Percentiles rank a stretch among this genome's conserved stretches.
phyloP scores from a whole-genome alignment of 2,888 invertebrate species.

The Meiosimyza platycephala region DNA sequence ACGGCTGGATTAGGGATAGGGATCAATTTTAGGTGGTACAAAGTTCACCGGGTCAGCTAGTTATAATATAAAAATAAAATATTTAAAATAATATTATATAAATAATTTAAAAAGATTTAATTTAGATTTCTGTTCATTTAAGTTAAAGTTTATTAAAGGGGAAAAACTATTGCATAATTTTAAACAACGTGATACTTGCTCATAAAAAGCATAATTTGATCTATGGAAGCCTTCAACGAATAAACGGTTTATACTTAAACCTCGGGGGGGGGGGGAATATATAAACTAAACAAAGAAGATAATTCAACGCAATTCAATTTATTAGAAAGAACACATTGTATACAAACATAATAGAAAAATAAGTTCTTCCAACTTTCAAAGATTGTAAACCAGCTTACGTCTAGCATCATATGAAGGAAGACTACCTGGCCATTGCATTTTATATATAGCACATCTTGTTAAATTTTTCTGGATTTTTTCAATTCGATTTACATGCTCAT shows the following conservation, averaged over 20 bases:
- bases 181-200: neutral
- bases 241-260: constrained; percentile 16
- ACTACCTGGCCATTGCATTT: neutral
- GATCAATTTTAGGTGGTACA: too few relatives aligned
- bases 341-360: neutral
- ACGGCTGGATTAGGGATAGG: too few relatives aligned
- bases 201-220: neutral
- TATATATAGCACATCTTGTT: neutral
- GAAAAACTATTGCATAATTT: neutral
- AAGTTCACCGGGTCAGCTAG: too few relatives aligned
- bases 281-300: constrained; percentile 2
- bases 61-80: too few relatives aligned
- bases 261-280: constrained; percentile 37
- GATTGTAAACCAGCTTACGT: neutral
- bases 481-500: neutral
- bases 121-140: neutral
- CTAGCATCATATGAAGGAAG: neutral
- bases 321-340: neutral
- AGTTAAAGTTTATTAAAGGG: neutral
- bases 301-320: neutral
- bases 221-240: constrained; percentile 30
- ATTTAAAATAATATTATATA: too few relatives aligned
- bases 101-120: neutral
- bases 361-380: neutral
- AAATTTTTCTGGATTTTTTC: neutral